Evolutionary conservation across 2,888 invertebrate species (phyloP), one percentile per base, ranked within the genome.

Genomic region (Candidula unifasciata): DNA sequence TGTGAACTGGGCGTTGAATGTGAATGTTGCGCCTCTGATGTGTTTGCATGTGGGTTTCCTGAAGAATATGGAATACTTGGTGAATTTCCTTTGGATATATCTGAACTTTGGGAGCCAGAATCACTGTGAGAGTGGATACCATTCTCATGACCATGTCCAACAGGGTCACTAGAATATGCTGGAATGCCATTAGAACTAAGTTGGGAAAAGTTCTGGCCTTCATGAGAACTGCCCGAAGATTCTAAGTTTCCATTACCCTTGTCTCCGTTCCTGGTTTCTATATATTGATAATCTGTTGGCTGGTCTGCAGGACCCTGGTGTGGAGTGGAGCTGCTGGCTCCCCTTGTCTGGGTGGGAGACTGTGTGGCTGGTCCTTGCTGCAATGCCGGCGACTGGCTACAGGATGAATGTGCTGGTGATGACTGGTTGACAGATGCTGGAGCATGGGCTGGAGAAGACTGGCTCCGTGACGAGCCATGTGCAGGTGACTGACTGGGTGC

Each of bases 391-490:
- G 83, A 83, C 33, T 83, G 83, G 54, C 78, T 69, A 71, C 79
- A 79, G 10, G 83, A 83, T 0, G 83, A 83, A 60, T 83, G 83
- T n/a, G 83, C 78, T 21, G 83, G 83, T 13, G 83, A 83, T 68
- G 83, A 78, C 68, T 83, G 83, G 30, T 78, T 71, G 44, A 66
- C 76, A 27, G 66, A 66, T 35, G 66, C 35, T 16, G 44, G 44
- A 35, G 78, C 71, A 37, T 83, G 83, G 37, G 83, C 83, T 68
- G 83, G 83, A 24, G 83, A 83, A 68, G 82, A 77, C 77, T 83
- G 82, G 71, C 52, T 83, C 21, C 76, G 74, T 13, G 77, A 52
- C 30, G 80, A 68, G 16, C 52, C 78, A 30, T 83, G 83, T 33
- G 77, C 77, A n/a, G 83, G 83, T 8, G 77, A 77, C 77, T 83